Evolutionary conservation across 2,113 vertebrate genomes (phyloP).

Genomic region (Oryzias woworae): DNA sequence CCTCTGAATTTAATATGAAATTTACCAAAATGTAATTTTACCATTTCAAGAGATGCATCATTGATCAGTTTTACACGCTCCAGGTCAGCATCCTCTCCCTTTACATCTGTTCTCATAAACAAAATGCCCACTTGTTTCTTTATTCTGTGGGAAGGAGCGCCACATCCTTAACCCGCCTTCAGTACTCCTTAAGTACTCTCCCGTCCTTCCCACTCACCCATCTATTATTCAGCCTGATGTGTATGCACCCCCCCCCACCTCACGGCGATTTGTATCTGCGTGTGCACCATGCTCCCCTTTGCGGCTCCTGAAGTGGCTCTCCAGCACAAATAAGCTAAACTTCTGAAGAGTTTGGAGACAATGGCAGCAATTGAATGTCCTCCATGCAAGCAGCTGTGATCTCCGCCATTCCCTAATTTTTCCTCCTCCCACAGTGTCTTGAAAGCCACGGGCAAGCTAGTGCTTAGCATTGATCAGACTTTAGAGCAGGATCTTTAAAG

Average conservation of each 20-base stretch:
- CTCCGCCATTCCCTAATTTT: conserved; percentile 2
- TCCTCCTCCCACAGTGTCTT: neutral
- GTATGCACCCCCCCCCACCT: conserved; percentile 32
- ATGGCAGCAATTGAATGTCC: conserved; percentile 18
- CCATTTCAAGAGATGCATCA: no score
- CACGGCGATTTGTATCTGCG: conserved; percentile 5
- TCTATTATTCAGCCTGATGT: conserved; percentile 37
- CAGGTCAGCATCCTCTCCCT: no score
- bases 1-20: no score
- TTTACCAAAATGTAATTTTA: no score
- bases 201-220: conserved; percentile 40
- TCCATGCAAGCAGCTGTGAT: conserved; percentile 27
- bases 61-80: no score
- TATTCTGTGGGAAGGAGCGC: no score
- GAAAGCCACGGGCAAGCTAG: neutral
- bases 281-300: conserved; percentile 53
- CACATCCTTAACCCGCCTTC: conserved; percentile 32
- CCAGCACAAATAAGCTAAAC: conserved; percentile 50
- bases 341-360: conserved; percentile 72
- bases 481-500: no score
- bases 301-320: conserved; percentile 66
- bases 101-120: no score
- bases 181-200: conserved; percentile 30
- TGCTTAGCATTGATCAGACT: neutral
- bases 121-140: no score